Percentiles rank a stretch among this genome's conserved stretches.
Evolutionary conservation across 1,140 invertebrate genomes (phyloP).

Genomic region (Drosophila varians): DNA sequence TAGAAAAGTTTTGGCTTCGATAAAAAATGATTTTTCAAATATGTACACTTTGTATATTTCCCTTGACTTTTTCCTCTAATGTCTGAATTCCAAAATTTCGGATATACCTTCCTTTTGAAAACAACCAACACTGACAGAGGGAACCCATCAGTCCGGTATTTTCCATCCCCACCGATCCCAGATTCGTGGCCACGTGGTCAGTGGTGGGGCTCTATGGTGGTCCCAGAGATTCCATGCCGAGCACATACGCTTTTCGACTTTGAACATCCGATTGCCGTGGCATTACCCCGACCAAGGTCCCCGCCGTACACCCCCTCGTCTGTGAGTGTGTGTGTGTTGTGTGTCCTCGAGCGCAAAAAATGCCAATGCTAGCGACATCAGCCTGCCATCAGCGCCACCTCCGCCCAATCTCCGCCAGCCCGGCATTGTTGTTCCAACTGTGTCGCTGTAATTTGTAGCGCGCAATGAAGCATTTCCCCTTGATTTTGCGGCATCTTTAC

Average conservation of each 20-base stretch:
- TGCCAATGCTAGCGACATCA: slow-evolving; percentile 61
- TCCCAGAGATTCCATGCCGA: slow-evolving; percentile 59
- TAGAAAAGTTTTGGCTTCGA: neutral
- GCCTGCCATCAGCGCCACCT: slow-evolving; percentile 15
- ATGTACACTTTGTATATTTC: too few species aligned
- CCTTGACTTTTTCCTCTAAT: neutral
- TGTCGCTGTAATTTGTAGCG: slow-evolving; percentile 79
- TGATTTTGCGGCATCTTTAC: slow-evolving; percentile 82
- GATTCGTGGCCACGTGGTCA: slow-evolving; percentile 22
- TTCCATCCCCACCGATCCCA: slow-evolving; percentile 10
- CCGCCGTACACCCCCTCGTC: neutral
- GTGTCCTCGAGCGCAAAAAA: slow-evolving; percentile 79
- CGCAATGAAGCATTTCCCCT: slow-evolving; percentile 81
- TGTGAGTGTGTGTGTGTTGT: slow-evolving; percentile 35
- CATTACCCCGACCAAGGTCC: slow-evolving; percentile 38
- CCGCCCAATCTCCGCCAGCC: slow-evolving; percentile 5
- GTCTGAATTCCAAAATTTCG: too few species aligned
- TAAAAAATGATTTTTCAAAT: too few species aligned
- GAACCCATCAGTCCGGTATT: neutral
- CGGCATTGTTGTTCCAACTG: slow-evolving; percentile 76
- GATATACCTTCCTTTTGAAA: neutral
- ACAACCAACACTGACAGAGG: slow-evolving; percentile 1
- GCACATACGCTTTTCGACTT: slow-evolving; percentile 80
- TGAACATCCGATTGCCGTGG: slow-evolving; percentile 78
- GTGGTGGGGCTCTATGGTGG: slow-evolving; percentile 18